phyloP scores from a whole-genome alignment of 2,113 vertebrate species.

The Vulpes ferrilata region DNA sequence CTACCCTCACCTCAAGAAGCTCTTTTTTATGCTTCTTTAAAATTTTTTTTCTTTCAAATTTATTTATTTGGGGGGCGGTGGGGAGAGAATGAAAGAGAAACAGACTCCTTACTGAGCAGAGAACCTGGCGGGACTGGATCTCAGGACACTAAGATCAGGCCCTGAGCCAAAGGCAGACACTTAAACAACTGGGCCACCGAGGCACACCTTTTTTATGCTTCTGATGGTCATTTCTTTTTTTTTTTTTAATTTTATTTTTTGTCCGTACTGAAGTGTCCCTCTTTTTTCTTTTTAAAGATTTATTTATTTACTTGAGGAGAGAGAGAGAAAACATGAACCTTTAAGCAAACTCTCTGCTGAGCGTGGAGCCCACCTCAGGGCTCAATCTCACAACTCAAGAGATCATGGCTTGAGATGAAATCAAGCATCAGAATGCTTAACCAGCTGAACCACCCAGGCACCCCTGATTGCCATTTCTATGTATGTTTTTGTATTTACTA shows the following conservation, averaged over 20 bases:
- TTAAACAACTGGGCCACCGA: neutral
- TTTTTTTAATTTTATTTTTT: too few species aligned
- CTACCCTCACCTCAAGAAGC: neutral
- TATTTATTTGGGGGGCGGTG: too few species aligned
- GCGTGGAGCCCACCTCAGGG: too few species aligned
- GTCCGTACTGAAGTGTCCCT: too few species aligned
- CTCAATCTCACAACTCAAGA: neutral
- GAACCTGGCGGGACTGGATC: too few species aligned
- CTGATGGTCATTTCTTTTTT: neutral
- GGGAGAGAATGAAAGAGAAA: neutral
- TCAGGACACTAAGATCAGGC: neutral
- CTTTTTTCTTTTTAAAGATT: too few species aligned
- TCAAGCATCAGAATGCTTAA: neutral
- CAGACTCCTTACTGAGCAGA: neutral
- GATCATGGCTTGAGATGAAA: neutral
- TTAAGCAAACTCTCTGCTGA: neutral
- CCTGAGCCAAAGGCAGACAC: too few species aligned
- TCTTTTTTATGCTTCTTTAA: neutral
- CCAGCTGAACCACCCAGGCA: neutral
- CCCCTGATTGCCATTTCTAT: neutral
- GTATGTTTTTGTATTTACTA: neutral
- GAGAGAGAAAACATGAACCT: neutral
- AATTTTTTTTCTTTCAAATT: too few species aligned
- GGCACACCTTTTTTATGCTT: neutral
- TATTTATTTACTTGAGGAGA: neutral